A percentile compares a stretch with the other conserved stretches of the same genome.
These are phyloP conservation scores for Hoplias malabaricus DNA, from an alignment of 2,113 vertebrate genomes.

Conservation along the genomic window DNA sequence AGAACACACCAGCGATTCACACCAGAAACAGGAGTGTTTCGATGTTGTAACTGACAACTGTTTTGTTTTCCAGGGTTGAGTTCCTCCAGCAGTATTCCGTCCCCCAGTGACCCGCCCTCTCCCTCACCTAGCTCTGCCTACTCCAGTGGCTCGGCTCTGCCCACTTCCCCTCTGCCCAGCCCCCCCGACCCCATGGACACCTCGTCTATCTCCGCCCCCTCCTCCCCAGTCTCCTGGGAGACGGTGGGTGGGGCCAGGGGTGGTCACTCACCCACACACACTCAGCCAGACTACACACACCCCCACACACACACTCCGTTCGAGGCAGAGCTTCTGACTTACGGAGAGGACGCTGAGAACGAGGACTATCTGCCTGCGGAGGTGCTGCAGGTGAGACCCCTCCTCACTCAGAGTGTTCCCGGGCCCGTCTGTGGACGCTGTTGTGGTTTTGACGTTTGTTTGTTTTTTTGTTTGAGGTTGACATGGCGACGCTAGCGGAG, in stretches of 20 bases:
- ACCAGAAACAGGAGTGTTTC: too few species aligned
- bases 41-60: too few species aligned
- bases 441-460: background rate
- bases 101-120: conserved; percentile 76
- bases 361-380: conserved; percentile 72
- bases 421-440: too few species aligned
- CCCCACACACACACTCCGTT: background rate
- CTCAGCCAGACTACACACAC: background rate
- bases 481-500: conserved; percentile 86
- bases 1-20: too few species aligned
- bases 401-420: background rate
- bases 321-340: conserved; percentile 67
- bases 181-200: conserved; percentile 61
- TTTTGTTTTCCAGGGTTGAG: conserved; percentile 65
- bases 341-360: conserved; percentile 75
- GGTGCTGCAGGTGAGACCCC: conserved; percentile 74
- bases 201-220: conserved; percentile 61
- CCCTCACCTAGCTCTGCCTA: conserved; percentile 81
- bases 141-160: conserved; percentile 74
- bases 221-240: conserved; percentile 30
- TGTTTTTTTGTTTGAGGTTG: conserved; percentile 72
- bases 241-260: background rate
- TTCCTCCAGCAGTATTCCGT: conserved; percentile 81
- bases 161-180: conserved; percentile 64
- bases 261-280: conserved; percentile 50